Base-by-base conservation (phyloP, 2,797 vertebrate genomes). In the Protonibea diacanthus region DNA sequence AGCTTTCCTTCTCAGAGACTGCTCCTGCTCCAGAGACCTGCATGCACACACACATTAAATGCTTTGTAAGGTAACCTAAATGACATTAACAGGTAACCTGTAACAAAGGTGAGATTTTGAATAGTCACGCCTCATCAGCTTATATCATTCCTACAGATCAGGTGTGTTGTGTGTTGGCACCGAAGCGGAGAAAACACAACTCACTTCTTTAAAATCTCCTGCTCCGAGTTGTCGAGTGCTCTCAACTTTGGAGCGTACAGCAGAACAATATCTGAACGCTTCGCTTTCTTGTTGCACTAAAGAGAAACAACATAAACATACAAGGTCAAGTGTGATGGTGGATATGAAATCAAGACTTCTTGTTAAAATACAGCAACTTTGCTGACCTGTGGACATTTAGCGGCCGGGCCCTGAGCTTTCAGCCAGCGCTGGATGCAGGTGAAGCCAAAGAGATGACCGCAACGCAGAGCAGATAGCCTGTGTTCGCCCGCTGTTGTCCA, bases 241-340 rank as follows among this genome's bases (percentile, higher is more conserved):
- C 93, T 95, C 81, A 99, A 60, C 38, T 95, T 97, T 1, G 96
- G 95, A 0, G 97, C 97, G 1, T 99, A 99, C 55, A 99, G 96
- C 59, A 97, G 72, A 73, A 99, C 96, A 1, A 99, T 96, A 82
- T 99, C 98, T 0, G 95, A 95, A 0, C 95, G 95, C 82, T 97
- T 99, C 0, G 97, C 97, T 70, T 97, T 98, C 94, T 97, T 99
- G 88, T 99, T 99, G 91, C 98, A 99, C 98, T 99, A 70, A 49
- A 79, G 53, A 70, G 4, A 74, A 73, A 27, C 2, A 1, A 38
- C 20, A 63, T 8, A 38, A 51, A 33, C 3, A n/a, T 0, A 18
- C 33, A 38, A 9, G 33, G 33, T 38, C 33, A 38, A 38, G 33
- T 38, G 33, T 38, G 33, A 33, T 9, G 33, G 8, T 8, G 8